phyloP scores from a whole-genome alignment of 2,113 vertebrate species.

The Calonectris borealis region DNA sequence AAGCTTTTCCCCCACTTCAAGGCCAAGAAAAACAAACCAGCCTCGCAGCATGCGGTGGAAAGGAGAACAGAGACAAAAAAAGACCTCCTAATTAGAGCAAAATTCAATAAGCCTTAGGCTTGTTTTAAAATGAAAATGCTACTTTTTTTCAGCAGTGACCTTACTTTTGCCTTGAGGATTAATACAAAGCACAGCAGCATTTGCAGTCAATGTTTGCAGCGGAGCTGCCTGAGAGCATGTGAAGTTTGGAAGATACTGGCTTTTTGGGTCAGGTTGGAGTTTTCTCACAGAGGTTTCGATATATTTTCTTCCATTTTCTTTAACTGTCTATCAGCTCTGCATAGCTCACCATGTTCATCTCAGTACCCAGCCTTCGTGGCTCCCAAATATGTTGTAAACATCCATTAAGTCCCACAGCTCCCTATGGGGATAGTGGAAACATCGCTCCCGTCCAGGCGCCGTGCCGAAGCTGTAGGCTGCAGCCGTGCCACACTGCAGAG shows the following conservation, averaged over 20 bases:
- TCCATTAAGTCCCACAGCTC: neutral
- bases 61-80: neutral
- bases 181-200: slow-evolving; percentile 14
- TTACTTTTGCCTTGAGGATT: slow-evolving; percentile 39
- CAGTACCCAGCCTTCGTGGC: neutral
- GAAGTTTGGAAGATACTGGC: neutral
- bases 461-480: neutral
- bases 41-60: neutral
- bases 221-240: neutral
- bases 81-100: slow-evolving; percentile 11
- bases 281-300: neutral
- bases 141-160: slow-evolving; percentile 20
- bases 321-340: neutral
- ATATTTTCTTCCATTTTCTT: neutral
- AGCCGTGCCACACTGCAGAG: neutral
- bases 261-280: neutral
- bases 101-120: slow-evolving; percentile 29
- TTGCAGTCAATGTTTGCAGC: neutral
- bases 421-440: neutral
- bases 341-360: neutral
- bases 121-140: slow-evolving; percentile 51
- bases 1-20: neutral
- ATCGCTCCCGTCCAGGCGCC: neutral
- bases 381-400: neutral
- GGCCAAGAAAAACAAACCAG: neutral